A percentile compares a stretch with the other conserved stretches of the same genome.
These are phyloP conservation scores for Coelopa frigida DNA, from an alignment of 1,140 invertebrate genomes.

Conservation along the genomic window DNA sequence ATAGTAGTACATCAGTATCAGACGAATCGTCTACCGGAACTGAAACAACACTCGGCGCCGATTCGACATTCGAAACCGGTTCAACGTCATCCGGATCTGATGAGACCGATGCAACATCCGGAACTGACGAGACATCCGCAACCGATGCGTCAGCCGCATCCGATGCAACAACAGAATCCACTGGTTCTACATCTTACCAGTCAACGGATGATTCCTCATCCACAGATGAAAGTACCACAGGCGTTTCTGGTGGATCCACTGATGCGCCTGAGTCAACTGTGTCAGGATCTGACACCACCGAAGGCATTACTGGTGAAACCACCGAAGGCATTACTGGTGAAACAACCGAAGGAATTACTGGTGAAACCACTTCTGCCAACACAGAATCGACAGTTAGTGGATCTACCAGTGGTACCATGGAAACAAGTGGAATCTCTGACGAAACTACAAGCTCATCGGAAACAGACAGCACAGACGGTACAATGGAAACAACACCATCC, in stretches of 20 bases:
- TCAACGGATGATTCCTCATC: conserved; percentile 16
- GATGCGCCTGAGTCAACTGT: conserved; percentile 3
- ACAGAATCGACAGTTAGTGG: conserved; percentile 2
- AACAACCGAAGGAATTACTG: conserved; percentile 5
- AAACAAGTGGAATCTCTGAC: not conserved
- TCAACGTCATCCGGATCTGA: conserved; percentile 5
- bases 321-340: conserved; percentile 18
- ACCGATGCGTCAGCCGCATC: not conserved
- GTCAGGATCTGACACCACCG: not conserved
- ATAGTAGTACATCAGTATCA: no score
- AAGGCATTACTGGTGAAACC: conserved; percentile 7
- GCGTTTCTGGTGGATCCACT: not conserved
- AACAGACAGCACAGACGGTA: no score
- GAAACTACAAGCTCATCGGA: conserved; percentile 4
- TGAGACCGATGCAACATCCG: conserved; percentile 1
- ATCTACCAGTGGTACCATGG: not conserved
- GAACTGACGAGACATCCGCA: conserved; percentile 15
- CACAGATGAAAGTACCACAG: conserved; percentile 19
- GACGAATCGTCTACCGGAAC: no score
- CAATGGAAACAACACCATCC: no score
- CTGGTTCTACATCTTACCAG: conserved; percentile 3
- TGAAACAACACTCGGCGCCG: no score
- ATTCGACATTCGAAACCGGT: conserved; percentile 14
- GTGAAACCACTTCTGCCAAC: not conserved
- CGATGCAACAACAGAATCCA: not conserved